phyloP scores from a whole-genome alignment of 2,797 vertebrate genomes.

The Typhlichthys subterraneus region DNA sequence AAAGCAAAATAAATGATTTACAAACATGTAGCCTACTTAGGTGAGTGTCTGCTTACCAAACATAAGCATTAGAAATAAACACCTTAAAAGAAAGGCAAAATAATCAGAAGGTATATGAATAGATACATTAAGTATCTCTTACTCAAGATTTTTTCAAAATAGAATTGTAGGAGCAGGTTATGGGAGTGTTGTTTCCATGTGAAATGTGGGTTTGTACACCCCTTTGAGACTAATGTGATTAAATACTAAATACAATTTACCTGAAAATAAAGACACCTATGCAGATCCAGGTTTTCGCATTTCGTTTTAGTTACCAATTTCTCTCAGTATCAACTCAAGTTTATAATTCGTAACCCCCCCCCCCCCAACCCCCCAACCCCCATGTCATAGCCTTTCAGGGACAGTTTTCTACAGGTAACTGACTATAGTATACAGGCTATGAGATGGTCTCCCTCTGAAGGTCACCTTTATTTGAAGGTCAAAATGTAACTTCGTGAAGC shows the following conservation, averaged over 20 bases:
- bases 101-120: background rate
- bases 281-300: too few species aligned
- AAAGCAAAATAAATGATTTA: slow-evolving; percentile 1
- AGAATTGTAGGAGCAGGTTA: too few species aligned
- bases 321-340: background rate
- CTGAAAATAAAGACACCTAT: too few species aligned
- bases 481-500: background rate
- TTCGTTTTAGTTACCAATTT: too few species aligned
- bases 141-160: too few species aligned
- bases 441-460: slow-evolving; percentile 1
- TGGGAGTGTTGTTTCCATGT: too few species aligned
- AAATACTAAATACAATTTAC: too few species aligned
- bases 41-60: background rate
- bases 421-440: background rate
- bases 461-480: background rate
- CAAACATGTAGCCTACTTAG: slow-evolving; percentile 1
- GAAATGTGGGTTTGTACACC: too few species aligned
- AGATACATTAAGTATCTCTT: background rate
- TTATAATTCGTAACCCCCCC: too few species aligned
- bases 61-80: background rate
- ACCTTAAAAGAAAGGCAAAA: too few species aligned
- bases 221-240: too few species aligned
- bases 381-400: background rate
- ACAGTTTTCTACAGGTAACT: background rate
- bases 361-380: too few species aligned